Evolutionary conservation across 2,888 invertebrate species (phyloP), one percentile per base, ranked within the genome.

Genomic region (Caenorhabditis macrosperma): DNA sequence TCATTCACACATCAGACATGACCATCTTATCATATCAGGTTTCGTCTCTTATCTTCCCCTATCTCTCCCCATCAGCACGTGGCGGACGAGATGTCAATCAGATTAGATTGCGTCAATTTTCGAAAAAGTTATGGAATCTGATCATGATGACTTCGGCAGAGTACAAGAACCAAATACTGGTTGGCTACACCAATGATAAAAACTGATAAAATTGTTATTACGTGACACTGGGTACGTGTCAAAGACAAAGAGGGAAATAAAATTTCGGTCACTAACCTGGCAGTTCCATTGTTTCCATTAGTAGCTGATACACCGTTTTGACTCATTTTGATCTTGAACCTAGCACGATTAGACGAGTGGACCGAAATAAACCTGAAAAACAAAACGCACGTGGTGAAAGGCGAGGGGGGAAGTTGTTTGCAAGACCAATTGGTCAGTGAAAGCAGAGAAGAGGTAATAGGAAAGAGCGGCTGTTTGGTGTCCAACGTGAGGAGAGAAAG

Each of bases 1-100:
- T 6, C 4, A 24, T 7, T 17, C 26, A 15, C n/a, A 17, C 4
- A n/a, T 15, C 48, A 15, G 22, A 63, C 26, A 9, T 41, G 10
- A 52, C 46, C 35, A 22, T 72, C 33, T 71, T 54, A 71, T 71
- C 71, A 41, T 59, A 41, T 57, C 59, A 35, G 30, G 20, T 54
- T 33, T 48, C 33, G 20, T 3, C 7, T 26, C 44, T 44, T 44
- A 44, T 44, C 44, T 57, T 44, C 9, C 10, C 38, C 20, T 17
- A 44, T 44, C 44, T 44, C 2, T 17, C 10, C 4, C 1, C 10
- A 38, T 33, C n/a, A 38, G 38, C 22, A 38, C 20, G 17, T 20
- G 55, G 35, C n/a, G 17, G 10, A 4, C 6, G 9, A 17, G 20
- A 44, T 17, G 44, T 44, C 44, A 44, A 38, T 38, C 38, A 38